Conservation (phyloP, 1,140 invertebrate species). For the Dendroctonus ponderosae region DNA sequence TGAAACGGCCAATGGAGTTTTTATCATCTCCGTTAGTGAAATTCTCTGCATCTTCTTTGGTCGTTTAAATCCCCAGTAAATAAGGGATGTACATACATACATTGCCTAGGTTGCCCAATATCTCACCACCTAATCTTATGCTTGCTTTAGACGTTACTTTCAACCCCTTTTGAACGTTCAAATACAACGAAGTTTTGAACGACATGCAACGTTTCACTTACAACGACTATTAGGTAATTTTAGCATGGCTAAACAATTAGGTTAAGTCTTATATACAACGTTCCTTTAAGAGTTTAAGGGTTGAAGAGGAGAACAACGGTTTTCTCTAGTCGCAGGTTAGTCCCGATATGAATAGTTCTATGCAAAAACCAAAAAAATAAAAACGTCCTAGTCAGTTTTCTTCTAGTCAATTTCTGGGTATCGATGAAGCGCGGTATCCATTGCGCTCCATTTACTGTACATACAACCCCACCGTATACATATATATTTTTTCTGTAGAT, state of each 20-base stretch:
- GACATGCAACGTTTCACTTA: slow-evolving; percentile 58
- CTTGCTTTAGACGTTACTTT: slow-evolving; percentile 8
- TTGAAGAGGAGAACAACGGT: too few species aligned
- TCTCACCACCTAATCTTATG: slow-evolving; percentile 4
- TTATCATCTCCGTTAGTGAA: too few species aligned
- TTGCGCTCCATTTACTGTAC: too few species aligned
- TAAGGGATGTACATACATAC: slow-evolving; percentile 24
- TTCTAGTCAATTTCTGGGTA: slow-evolving; percentile 45
- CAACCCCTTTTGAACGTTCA: slow-evolving; percentile 29
- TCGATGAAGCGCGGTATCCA: too few species aligned
- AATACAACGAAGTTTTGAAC: slow-evolving; percentile 38
- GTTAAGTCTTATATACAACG: too few species aligned
- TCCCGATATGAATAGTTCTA: slow-evolving; percentile 14
- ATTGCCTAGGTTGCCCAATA: slow-evolving; percentile 7
- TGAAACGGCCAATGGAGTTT: too few species aligned
- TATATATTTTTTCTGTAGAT: slow-evolving; percentile 8
- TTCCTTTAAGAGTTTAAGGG: too few species aligned
- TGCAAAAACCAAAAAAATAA: slow-evolving; percentile 12
- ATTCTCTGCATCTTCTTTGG: not conserved
- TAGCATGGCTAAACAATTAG: too few species aligned
- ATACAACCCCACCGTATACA: too few species aligned
- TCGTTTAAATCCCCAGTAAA: slow-evolving; percentile 5
- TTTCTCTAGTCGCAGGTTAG: slow-evolving; percentile 36
- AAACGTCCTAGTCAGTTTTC: slow-evolving; percentile 44
- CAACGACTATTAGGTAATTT: slow-evolving; percentile 52